Evolutionary conservation across 1,140 invertebrate genomes (phyloP).

Genomic region (Drosophila ficusphila): DNA sequence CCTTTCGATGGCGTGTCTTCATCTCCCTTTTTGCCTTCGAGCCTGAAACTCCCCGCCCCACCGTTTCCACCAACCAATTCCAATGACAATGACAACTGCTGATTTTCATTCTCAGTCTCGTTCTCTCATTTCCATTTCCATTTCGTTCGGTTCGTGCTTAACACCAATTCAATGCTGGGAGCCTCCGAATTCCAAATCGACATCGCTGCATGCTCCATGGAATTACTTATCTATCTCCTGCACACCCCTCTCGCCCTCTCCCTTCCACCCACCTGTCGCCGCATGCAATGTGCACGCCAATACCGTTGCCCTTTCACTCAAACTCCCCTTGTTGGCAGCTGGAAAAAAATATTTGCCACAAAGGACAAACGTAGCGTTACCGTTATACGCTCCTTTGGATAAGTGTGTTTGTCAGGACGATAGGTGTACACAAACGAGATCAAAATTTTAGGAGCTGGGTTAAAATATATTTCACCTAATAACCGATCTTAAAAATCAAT

Average conservation of each 20-base stretch:
- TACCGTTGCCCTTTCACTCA: slow-evolving; percentile 8
- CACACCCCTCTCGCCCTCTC: slow-evolving; percentile 1
- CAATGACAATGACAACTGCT: slow-evolving; percentile 74
- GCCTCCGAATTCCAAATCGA: slow-evolving; percentile 51
- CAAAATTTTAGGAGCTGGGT: neutral
- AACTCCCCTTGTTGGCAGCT: slow-evolving; percentile 11
- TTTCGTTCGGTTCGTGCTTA: slow-evolving; percentile 76
- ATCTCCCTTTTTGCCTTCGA: slow-evolving; percentile 32
- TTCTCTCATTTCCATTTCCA: slow-evolving; percentile 62
- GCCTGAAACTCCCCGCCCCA: neutral
- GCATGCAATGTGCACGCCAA: slow-evolving; percentile 69
- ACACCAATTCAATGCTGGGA: slow-evolving; percentile 77
- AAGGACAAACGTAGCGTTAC: slow-evolving; percentile 68
- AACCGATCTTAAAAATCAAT: too few species aligned
- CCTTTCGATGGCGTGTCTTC: slow-evolving; percentile 42
- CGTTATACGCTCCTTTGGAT: slow-evolving; percentile 1
- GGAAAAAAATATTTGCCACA: slow-evolving; percentile 62
- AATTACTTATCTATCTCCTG: slow-evolving; percentile 68
- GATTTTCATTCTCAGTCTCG: slow-evolving; percentile 65
- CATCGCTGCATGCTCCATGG: slow-evolving; percentile 62
- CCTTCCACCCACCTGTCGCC: slow-evolving; percentile 29
- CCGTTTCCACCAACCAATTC: slow-evolving; percentile 26
- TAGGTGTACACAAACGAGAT: slow-evolving; percentile 14
- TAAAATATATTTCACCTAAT: neutral
- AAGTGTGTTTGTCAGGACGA: slow-evolving; percentile 6